Conservation (phyloP, 2,113 vertebrate species). For the Arothron firmamentum region DNA sequence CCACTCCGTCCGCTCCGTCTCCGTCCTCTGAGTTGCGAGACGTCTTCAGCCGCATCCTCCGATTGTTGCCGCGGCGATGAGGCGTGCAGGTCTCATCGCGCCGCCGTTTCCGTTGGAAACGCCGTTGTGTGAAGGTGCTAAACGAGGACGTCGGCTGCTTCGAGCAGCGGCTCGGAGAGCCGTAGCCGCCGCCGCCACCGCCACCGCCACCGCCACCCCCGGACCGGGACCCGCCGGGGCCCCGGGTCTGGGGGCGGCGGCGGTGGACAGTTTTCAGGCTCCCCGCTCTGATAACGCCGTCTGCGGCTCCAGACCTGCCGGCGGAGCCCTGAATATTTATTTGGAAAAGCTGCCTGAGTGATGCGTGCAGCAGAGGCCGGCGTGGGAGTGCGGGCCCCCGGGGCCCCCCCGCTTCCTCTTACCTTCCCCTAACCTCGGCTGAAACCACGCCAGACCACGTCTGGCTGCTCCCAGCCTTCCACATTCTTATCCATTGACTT, state of each 20-base stretch:
- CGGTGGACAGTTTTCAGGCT: not conserved
- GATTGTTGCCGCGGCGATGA: constrained; percentile 59
- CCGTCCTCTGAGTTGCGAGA: too few species aligned
- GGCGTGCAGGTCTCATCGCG: constrained; percentile 21
- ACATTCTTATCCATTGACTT: constrained; percentile 79
- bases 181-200: too few species aligned
- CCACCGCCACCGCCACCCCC: too few species aligned
- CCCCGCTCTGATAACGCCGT: too few species aligned
- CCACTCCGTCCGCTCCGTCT: too few species aligned
- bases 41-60: constrained; percentile 71
- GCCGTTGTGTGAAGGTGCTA: constrained; percentile 40
- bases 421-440: constrained; percentile 73
- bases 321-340: too few species aligned
- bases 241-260: too few species aligned
- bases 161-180: too few species aligned
- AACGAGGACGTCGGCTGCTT: not conserved
- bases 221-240: too few species aligned
- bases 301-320: not conserved
- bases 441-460: constrained; percentile 77
- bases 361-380: constrained; percentile 36
- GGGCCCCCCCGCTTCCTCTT: constrained; percentile 23
- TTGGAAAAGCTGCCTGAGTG: constrained; percentile 6
- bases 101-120: constrained; percentile 48
- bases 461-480: constrained; percentile 69
- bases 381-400: constrained; percentile 29